Evolutionary conservation across 2,113 vertebrate genomes (phyloP).

Genomic region (Myodes glareolus): DNA sequence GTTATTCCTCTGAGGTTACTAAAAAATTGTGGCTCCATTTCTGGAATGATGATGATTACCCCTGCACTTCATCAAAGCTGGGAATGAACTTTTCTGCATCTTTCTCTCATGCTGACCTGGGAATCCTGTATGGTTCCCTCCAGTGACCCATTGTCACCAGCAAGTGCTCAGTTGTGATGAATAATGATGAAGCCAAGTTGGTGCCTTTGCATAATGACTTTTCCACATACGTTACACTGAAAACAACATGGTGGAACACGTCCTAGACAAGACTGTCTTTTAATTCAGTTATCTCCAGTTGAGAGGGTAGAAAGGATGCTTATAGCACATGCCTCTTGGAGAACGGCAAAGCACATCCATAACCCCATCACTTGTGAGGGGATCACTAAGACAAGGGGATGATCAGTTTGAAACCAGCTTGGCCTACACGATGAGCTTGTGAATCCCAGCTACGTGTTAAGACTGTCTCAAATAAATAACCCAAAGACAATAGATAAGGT

Average conservation of each 20-base stretch:
- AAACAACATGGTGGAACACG: constrained; percentile 33
- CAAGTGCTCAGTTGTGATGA: constrained; percentile 24
- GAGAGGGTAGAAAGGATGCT: neutral
- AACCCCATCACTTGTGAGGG: neutral
- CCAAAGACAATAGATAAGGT: neutral
- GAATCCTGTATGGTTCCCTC: neutral
- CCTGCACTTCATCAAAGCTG: constrained; percentile 38
- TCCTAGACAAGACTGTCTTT: constrained; percentile 29
- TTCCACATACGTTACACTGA: constrained; percentile 36
- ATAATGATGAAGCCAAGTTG: neutral
- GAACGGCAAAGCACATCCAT: neutral
- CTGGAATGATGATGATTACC: constrained; percentile 6
- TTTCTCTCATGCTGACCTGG: constrained; percentile 54
- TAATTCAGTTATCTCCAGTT: constrained; percentile 25
- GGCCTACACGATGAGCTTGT: neutral
- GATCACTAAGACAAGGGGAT: neutral
- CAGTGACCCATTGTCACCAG: neutral
- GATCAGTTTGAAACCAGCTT: neutral
- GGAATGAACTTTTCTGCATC: constrained; percentile 24
- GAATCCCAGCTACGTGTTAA: neutral
- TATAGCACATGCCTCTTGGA: neutral
- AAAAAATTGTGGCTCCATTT: constrained; percentile 26
- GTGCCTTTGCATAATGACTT: constrained; percentile 46
- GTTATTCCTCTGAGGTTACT: neutral
- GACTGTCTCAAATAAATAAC: neutral